A percentile compares a stretch with the other conserved stretches of the same genome.
Conservation (phyloP, 2,113 vertebrate genomes). For the Hipposideros armiger region DNA sequence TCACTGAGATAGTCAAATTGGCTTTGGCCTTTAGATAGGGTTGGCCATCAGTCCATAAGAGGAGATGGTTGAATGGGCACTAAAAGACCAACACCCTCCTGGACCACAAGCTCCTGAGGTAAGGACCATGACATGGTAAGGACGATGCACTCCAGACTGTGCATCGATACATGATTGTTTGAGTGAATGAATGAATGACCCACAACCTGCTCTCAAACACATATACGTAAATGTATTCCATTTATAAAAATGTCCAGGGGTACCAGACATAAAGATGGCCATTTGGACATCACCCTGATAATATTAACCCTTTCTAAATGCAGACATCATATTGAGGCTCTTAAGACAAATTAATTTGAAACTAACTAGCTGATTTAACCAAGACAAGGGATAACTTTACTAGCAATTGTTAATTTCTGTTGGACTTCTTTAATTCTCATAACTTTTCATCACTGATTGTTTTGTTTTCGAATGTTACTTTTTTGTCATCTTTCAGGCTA, state of each 20-base stretch:
- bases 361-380: conserved; percentile 33
- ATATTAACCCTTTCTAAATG: conserved; percentile 25
- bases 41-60: not conserved
- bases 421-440: not conserved
- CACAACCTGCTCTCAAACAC: not conserved
- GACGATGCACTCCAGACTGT: not conserved
- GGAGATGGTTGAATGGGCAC: not conserved
- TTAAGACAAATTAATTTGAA: conserved; percentile 64
- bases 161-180: not conserved
- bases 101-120: not conserved
- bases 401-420: not conserved
- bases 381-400: conserved; percentile 33
- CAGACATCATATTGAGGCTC: not conserved
- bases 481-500: not conserved
- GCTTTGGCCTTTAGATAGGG: not conserved
- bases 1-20: conserved; percentile 30
- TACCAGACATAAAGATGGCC: not conserved
- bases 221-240: not conserved
- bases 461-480: not conserved
- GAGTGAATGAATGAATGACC: not conserved
- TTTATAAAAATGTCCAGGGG: conserved; percentile 7
- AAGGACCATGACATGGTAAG: not conserved
- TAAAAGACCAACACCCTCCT: not conserved
- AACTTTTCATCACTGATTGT: not conserved
- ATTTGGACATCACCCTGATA: not conserved